Conservation (phyloP, 92 coral and sea anemone genomes). For the Porites lobata region DNA sequence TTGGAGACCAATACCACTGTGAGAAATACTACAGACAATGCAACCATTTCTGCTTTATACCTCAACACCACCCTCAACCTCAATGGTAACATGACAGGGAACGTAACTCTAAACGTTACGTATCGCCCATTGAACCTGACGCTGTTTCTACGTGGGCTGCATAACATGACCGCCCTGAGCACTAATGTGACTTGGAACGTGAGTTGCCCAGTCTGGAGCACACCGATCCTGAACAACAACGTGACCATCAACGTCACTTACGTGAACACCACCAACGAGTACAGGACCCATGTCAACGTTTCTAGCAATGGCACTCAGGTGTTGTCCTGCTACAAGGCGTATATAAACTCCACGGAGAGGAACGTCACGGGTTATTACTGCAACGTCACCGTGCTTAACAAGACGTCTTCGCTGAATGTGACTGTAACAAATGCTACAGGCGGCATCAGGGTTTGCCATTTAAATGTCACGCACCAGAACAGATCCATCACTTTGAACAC, state of each 20-base stretch:
- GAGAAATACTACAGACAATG: conserved; percentile 33
- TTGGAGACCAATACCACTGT: conserved; percentile 56
- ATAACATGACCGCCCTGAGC: conserved; percentile 51
- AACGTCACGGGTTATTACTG: conserved; percentile 53
- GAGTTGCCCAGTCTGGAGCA: conserved; percentile 54
- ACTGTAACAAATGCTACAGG: conserved; percentile 46
- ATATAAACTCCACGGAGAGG: conserved; percentile 30
- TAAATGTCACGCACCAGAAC: conserved; percentile 70
- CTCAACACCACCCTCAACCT: conserved; percentile 60
- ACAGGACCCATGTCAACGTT: conserved; percentile 60
- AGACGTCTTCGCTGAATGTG: conserved; percentile 59
- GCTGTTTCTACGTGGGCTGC: conserved; percentile 54
- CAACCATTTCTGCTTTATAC: conserved; percentile 54
- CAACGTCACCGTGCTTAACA: conserved; percentile 60
- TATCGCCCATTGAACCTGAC: conserved; percentile 70
- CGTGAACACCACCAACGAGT: conserved; percentile 44
- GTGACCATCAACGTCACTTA: conserved; percentile 67
- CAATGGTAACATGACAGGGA: conserved; percentile 56
- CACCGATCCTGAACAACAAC: conserved; percentile 65
- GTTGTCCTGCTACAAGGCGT: conserved; percentile 49
- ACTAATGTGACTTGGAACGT: conserved; percentile 67
- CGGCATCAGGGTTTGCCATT: conserved; percentile 52
- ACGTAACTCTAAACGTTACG: conserved; percentile 62
- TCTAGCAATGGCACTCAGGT: conserved; percentile 53
- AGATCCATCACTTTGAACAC: conserved; percentile 66